Base-by-base conservation (phyloP, 2,113 vertebrate species). In the Oryzias melastigma region DNA sequence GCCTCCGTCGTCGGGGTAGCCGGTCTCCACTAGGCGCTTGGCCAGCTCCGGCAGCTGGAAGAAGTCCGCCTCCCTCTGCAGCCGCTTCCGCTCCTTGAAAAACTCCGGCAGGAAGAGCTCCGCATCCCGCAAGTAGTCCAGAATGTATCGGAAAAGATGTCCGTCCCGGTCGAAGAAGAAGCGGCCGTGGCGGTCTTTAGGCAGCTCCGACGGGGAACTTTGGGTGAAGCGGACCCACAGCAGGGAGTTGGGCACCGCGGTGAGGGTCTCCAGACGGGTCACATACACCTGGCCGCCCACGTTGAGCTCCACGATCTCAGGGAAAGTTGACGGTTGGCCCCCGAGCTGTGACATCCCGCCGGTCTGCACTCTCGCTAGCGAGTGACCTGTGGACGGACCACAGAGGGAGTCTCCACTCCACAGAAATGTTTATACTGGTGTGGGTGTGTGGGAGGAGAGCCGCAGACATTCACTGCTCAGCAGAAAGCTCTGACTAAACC, bases 81-180 rank as follows among this genome's bases (percentile, higher is more conserved):
- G 90, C 61, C 95, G 85, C 76, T 91, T 90, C 62, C 92, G 89
- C 91, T 98, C 96, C 1, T 94, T 94, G 77, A 98, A 98, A 62
- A 92, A 94, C 63, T 98, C 95, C 15, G 96, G 96, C 76, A 98
- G 88, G 68, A 94, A 93, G 4, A 98, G 92, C 87, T 94, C 91
- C 52, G 92, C 75, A 87, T 98, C 96, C 73, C 96, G 91, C 77
- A 98, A 67, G 83, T 97, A 98, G 77, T 98, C 96, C 93, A 98
- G 71, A 73, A 98, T 92, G 87, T 97, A 98, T 43, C 96, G 94
- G 91, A 98, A 98, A 7, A 98, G 91, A 77, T 95, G 95, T 64
- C 96, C 96, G 89, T 98, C 96, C 66, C 96, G 90, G 90, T 98
- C 96, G 75, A 98, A 87, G 82, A 98, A 98, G 91, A 94, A 97